phyloP scores from a whole-genome alignment of 2,113 vertebrate genomes.

The Accipiter virgatus region DNA sequence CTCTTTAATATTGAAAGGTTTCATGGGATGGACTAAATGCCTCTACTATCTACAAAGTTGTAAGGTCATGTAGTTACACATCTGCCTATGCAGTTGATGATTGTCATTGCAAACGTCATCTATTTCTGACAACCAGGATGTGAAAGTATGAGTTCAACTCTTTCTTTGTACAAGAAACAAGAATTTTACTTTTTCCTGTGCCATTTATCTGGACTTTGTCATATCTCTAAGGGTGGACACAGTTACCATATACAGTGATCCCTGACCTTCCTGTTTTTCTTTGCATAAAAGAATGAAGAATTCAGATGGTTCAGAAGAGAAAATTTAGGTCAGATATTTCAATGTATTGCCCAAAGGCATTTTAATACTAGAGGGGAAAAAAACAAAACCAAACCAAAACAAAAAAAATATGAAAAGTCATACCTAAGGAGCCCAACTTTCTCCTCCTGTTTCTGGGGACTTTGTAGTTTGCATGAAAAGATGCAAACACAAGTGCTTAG shows the following conservation, averaged over 20 bases:
- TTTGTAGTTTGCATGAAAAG: not conserved
- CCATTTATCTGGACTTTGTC: not conserved
- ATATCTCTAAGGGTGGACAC: not conserved
- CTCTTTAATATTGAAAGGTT: not conserved
- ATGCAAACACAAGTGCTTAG: not conserved
- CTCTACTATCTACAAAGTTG: not conserved
- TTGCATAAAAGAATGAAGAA: not conserved
- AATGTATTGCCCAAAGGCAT: not conserved
- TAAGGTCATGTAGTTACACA: not conserved
- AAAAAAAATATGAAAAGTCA: not conserved
- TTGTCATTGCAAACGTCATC: not conserved
- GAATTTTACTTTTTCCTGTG: not conserved
- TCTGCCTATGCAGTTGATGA: not conserved
- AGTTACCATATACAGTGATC: not conserved
- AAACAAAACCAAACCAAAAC: not conserved
- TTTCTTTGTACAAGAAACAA: not conserved
- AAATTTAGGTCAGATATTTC: not conserved
- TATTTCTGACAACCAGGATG: not conserved
- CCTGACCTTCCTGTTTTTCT: not conserved
- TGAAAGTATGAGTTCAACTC: not conserved
- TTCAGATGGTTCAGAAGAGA: not conserved
- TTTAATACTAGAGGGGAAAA: not conserved
- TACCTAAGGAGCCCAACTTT: not conserved
- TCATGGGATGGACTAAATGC: not conserved
- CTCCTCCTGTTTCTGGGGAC: not conserved